Base-by-base conservation (phyloP, 2,888 invertebrate genomes). In the Neelides folsomi region DNA sequence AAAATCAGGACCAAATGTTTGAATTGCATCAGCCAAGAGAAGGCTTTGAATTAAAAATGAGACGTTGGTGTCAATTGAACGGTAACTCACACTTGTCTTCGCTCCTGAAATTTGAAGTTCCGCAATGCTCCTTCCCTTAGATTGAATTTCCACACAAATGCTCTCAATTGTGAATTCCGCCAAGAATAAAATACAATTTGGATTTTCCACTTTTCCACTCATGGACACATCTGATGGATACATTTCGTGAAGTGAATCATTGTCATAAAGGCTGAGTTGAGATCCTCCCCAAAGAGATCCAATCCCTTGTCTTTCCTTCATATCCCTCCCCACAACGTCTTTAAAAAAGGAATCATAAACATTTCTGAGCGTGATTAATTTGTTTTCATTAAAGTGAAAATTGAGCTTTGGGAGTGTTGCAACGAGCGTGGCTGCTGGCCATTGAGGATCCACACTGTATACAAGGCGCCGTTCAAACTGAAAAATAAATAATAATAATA, bases 1-100 rank as follows among this genome's bases (percentile, higher is more conserved):
- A 73, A 92, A 95, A 75, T 95, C 94, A 0, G 85, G 84, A 0
- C 95, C 94, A 71, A 87, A 90, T 13, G 89, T 89, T 73, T 95
- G 94, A 69, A 94, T 76, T 46, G 94, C 94, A 74, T 95, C 95
- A 2, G 90, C 94, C 50, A 95, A 73, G 52, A 95, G 75, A 63
- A 95, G 75, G 66, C 92, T 89, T 71, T 93, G 93, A 45, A 95
- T 90, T 10, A 88, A 87, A 55, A 94, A 78, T 1, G 84, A 80
- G 39, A 90, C 74, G 62, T 81, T 80, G 4, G 82, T 77, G 69
- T 89, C 86, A 15, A 76, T 76, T 0, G 82, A 79, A 38, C 86
- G 76, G 68, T 83, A 82, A 20, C 81, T 81, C 58, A 83, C 75
- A 7, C 83, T 80, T 36, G 82, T 80, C 66, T 80, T 79, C 39